Base-by-base conservation (phyloP, 2,797 vertebrate species). In the Poliocrania exsul region DNA sequence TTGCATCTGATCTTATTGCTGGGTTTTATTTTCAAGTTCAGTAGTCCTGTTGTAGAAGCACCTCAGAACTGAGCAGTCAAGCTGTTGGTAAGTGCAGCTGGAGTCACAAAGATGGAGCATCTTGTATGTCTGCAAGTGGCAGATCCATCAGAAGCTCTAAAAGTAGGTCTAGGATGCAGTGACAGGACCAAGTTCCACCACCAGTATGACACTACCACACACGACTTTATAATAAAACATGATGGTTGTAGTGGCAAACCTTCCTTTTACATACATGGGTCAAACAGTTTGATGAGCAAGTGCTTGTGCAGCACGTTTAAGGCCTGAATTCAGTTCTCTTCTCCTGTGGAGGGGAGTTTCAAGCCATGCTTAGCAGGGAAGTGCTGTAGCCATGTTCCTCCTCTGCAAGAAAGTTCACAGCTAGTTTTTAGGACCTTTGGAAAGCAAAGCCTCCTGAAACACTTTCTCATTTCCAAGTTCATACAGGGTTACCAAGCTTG, bases 51-150 rank as follows among this genome's bases (percentile, higher is more conserved):
- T 37, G 62, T 70, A 72, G 50, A n/a, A 71, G 24, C 72, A 61
- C 11, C 37, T 77, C 56, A 33, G n/a, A 37, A 69, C 26, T 25
- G 21, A 65, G 62, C 0, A 0, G 72, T 42, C 1, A 10, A 61
- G 51, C 16, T 40, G 18, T 35, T 75, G 16, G 0, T 28, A 57
- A 72, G 58, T 31, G 38, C 50, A 33, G 3, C 31, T 66, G 44
- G n/a, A 95, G 54, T 33, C 28, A 38, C 26, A 50, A n/a, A 8
- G 19, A 58, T 10, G 40, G 53, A 56, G 44, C 5, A 10, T 37
- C 5, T 35, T n/a, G 23, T 28, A 38, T 0, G 0, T 35, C 44
- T 28, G 5, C 51, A 38, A 54, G 53, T 0, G 0, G 16, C 31
- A 80, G 35, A 74, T 19, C 5, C 53, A 57, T 24, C 8, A 7